Base-by-base conservation (phyloP, 2,888 invertebrate genomes). In the Callyntrura guangdongensis region DNA sequence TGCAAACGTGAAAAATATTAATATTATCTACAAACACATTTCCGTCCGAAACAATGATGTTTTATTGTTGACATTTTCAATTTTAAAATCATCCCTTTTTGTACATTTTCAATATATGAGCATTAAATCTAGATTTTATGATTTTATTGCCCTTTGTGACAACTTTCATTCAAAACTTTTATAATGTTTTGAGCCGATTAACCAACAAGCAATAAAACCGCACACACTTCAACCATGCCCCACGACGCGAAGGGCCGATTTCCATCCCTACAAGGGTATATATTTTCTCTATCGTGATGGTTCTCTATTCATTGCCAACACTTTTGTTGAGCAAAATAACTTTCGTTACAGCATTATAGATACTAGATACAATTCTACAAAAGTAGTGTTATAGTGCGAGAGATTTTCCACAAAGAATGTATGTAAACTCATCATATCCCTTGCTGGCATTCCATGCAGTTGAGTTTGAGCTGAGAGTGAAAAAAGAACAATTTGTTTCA, bases 161-260 rank as follows among this genome's bases (percentile, higher is more conserved):
- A 82, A 72, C 81, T 82, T 69, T 69, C 81, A 87, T 87, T 88
- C 45, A 82, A 25, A 88, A 45, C 72, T 64, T 91, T 91, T 88
- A 84, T 79, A 53, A 77, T 91, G 91, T 91, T 91, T 88, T 91
- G 91, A 91, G 91, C 89, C 89, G 89, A 91, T 91, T 91, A 91
- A 89, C 91, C 91, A 88, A 82, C 82, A 88, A 81, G 91, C 91
- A 89, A 91, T 91, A 91, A 91, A 88, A 69, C 87, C 88, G 89
- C 91, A 89, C 91, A 86, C 87, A 85, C 88, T 83, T 86, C 82
- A 69, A 47, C 82, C 25, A 8, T 12, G n/a, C 79, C 79, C 59
- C 79, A 81, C 79, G 79, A 81, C 27, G 56, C n/a, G n/a, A n/a
- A 81, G 36, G 36, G 64, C 25, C 49, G 53, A 53, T 56, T 56